phyloP scores from a whole-genome alignment of 2,888 invertebrate species.

The Cephus pulcher region DNA sequence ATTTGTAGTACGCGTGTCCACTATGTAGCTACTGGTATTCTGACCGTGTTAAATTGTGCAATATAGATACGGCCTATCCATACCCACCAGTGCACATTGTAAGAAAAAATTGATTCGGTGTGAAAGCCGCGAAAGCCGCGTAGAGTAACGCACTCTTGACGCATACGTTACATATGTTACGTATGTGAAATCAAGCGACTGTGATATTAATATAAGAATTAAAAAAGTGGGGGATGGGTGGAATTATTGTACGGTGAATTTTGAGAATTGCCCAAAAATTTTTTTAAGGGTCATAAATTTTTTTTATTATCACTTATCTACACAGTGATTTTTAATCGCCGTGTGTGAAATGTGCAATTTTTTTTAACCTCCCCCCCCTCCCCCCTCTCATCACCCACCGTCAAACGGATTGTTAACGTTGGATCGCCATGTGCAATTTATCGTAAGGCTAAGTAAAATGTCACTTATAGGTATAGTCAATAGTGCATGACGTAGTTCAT shows the following conservation, averaged over 20 bases:
- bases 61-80: not conserved
- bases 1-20: not conserved
- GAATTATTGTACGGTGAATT: not conserved
- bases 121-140: not conserved
- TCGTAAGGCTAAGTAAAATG: not conserved
- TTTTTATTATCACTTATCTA: not conserved
- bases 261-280: not conserved
- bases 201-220: not conserved
- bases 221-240: not conserved
- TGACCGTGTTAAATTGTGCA: not conserved
- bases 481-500: constrained; percentile 8
- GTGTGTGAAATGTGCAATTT: not conserved
- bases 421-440: not conserved
- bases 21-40: not conserved
- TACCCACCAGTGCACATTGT: not conserved
- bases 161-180: not conserved
- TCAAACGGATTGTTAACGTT: not conserved
- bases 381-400: too few relatives aligned
- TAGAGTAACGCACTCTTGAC: not conserved
- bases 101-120: not conserved
- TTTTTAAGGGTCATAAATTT: not conserved
- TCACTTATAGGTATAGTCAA: not conserved
- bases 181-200: not conserved
- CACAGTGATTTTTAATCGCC: not conserved
- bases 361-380: not conserved